Evolutionary conservation across 2,113 vertebrate genomes (phyloP).

Genomic region (Lethenteron reissneri): DNA sequence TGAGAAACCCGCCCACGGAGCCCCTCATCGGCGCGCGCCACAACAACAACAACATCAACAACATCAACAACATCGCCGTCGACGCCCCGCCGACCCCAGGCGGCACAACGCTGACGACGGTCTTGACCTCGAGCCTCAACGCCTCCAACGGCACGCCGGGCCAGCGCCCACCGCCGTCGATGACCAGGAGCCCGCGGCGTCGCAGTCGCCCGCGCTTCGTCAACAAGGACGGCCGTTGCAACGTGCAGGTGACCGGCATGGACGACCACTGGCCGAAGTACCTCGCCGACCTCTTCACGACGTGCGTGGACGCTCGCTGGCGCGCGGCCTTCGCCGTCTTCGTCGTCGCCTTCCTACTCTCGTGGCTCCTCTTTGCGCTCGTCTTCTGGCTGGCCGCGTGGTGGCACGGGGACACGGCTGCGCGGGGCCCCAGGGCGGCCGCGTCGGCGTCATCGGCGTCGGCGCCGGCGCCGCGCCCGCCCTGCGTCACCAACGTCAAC

Average conservation of each 20-base stretch:
- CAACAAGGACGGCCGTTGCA: conserved; percentile 91
- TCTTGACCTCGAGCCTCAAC: too few species aligned
- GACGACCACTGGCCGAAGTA: conserved; percentile 75
- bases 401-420: conserved; percentile 49
- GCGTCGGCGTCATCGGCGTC: conserved; percentile 15
- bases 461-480: conserved; percentile 14
- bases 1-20: too few species aligned
- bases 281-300: conserved; percentile 86
- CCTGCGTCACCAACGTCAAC: conserved; percentile 1
- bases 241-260: conserved; percentile 73
- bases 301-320: conserved; percentile 86
- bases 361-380: conserved; percentile 76
- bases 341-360: conserved; percentile 48
- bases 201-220: conserved; percentile 73
- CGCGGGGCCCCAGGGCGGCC: conserved; percentile 11
- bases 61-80: too few species aligned
- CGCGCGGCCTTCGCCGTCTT: conserved; percentile 78
- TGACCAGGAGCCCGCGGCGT: conserved; percentile 15
- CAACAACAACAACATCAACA: too few species aligned
- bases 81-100: too few species aligned
- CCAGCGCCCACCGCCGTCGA: too few species aligned
- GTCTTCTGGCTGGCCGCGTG: conserved; percentile 70
- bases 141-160: too few species aligned
- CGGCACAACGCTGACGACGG: too few species aligned
- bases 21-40: too few species aligned